Base-by-base conservation (phyloP, 1,140 invertebrate species). In the Nasonia longicornis region DNA sequence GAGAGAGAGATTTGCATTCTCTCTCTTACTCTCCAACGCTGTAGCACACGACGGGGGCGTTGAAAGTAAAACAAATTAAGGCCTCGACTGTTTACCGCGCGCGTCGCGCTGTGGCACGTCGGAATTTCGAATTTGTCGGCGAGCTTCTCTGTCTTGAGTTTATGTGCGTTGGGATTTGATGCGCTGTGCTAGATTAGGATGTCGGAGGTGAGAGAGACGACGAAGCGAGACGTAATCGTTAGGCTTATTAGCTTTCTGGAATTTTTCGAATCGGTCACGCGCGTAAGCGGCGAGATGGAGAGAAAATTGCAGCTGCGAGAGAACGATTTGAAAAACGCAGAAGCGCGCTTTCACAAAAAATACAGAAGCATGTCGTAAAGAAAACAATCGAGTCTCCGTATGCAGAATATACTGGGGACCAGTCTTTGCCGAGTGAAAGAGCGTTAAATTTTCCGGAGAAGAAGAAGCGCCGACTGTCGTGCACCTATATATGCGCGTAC, bases 41-140 rank as follows among this genome's bases (percentile, higher is more conserved):
- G 4, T 6, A 35, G 31, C 63, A 4, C 67, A 10, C 35, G 74
- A 22, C 16, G 29, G 16, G 63, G 63, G 12, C 63, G 52, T 14
- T 64, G 73, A 63, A 75, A 75, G 52, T 75, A 64, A 75, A 75
- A n/a, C 73, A 64, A 74, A 74, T 74, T 58, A 74, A 64, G 73
- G 20, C 12, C 69, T 71, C 16, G 31, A n/a, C 35, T 35, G 35
- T 31, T n/a, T 38, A 12, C 69, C 11, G 69, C 26, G 26, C 11
- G 69, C 26, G 26, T 10, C 35, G 69, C 1, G 3, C 16, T 58
- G 35, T 20, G 7, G 16, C 7, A 11, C 26, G 26, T 7, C 69
- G 69, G 31, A 29, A 31, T 67, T 67, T 58, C 52, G n/a, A 7
- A 58, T 58, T 58, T 58, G 52, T 58, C 52, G 52, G 52, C 52